Conservation (phyloP, 92 coral and sea anemone genomes). For the Parazoanthus atlanticus region DNA sequence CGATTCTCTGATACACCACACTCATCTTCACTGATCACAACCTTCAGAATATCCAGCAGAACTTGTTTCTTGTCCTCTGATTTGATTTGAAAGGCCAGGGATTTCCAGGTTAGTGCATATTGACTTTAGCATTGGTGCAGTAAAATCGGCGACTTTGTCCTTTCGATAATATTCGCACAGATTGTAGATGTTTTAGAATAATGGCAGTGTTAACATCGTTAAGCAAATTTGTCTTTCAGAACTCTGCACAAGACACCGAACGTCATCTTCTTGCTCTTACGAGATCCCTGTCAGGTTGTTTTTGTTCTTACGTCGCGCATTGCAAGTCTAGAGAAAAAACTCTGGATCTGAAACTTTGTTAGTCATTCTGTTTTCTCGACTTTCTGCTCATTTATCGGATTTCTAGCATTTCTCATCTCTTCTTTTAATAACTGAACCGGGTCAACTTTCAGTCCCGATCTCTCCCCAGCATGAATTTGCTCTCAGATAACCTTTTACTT, state of each 20-base stretch:
- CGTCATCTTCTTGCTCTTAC: conserved; percentile 62
- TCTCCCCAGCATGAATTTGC: neutral
- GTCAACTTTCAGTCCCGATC: conserved; percentile 41
- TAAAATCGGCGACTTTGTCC: conserved; percentile 54
- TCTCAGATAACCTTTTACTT: neutral
- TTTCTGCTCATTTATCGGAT: conserved; percentile 48
- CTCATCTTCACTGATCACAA: conserved; percentile 42
- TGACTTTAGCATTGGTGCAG: conserved; percentile 57
- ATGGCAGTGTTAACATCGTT: conserved; percentile 34
- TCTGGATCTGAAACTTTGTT: conserved; percentile 57
- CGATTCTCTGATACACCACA: neutral
- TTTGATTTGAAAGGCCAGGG: too few relatives aligned
- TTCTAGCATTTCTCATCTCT: conserved; percentile 67
- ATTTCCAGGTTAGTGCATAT: too few relatives aligned
- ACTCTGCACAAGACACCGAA: conserved; percentile 61
- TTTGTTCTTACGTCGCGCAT: conserved; percentile 57
- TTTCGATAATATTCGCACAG: too few relatives aligned
- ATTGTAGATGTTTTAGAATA: conserved; percentile 58
- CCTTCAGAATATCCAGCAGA: conserved; percentile 47
- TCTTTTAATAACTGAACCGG: conserved; percentile 59
- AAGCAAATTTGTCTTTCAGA: conserved; percentile 61
- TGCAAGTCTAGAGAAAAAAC: conserved; percentile 63
- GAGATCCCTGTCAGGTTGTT: conserved; percentile 60
- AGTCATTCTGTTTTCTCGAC: conserved; percentile 63
- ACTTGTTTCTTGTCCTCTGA: too few relatives aligned